Conservation (phyloP, 64 coral and sea anemone species). For the Anthopleura sola region DNA sequence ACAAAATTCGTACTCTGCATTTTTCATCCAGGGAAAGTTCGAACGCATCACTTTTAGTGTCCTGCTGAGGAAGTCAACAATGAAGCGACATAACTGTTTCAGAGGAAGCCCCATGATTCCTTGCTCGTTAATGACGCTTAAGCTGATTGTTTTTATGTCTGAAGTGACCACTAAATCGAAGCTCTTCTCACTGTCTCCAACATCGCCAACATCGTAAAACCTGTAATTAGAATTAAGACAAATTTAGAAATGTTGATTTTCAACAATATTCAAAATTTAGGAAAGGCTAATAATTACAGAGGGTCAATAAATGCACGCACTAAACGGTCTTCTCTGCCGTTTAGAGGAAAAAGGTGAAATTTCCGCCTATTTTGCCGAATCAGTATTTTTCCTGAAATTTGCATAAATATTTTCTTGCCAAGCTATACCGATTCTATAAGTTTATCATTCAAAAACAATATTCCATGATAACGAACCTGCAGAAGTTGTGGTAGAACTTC, state of each 20-base stretch:
- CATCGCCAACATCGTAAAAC: slow-evolving; percentile 4
- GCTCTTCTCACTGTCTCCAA: not conserved
- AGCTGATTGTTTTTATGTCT: not conserved
- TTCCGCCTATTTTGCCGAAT: too few species aligned
- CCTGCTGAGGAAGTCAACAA: not conserved
- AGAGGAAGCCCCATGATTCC: not conserved
- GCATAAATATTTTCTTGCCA: too few species aligned
- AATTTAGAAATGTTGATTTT: too few species aligned
- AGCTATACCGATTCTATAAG: too few species aligned
- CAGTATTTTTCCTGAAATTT: too few species aligned
- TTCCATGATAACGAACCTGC: not conserved
- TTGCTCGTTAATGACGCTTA: slow-evolving; percentile 8
- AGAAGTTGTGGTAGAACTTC: not conserved
- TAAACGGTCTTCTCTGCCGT: too few species aligned
- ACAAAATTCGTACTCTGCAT: not conserved
- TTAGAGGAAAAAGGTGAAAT: too few species aligned
- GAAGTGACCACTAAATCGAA: slow-evolving; percentile 7
- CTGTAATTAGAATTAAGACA: not conserved
- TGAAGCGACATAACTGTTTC: not conserved
- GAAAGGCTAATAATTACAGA: too few species aligned
- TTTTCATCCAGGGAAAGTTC: slow-evolving; percentile 14
- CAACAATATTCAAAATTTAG: too few species aligned
- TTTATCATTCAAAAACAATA: too few species aligned
- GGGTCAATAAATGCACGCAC: too few species aligned
- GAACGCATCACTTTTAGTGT: not conserved